phyloP scores from a whole-genome alignment of 2,113 vertebrate species.

The Pangasianodon gigas region DNA sequence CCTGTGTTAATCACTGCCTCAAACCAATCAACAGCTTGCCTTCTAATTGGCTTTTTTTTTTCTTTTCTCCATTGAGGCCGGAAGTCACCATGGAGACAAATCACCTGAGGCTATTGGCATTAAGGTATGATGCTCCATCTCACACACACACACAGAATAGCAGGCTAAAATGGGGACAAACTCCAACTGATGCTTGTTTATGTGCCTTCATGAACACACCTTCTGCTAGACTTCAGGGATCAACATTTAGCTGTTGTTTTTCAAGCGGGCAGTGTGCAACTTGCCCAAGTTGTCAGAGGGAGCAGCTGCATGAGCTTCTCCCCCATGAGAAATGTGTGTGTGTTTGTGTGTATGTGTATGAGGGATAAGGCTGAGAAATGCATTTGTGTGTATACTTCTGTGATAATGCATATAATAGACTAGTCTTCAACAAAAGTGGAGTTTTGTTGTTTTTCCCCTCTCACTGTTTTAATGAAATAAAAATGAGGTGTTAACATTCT shows the following conservation, averaged over 20 bases:
- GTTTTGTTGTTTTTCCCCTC: not conserved
- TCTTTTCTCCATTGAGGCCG: slow-evolving; percentile 59
- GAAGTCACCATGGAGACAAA: slow-evolving; percentile 79
- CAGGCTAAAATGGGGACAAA: slow-evolving; percentile 71
- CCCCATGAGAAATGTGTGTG: slow-evolving; percentile 49
- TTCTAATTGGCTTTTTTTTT: slow-evolving; percentile 88
- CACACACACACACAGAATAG: slow-evolving; percentile 56
- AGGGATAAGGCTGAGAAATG: not conserved
- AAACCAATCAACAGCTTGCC: slow-evolving; percentile 89
- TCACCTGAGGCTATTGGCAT: slow-evolving; percentile 82
- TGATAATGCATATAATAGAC: not conserved
- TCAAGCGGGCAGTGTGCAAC: slow-evolving; percentile 46
- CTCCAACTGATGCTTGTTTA: slow-evolving; percentile 66
- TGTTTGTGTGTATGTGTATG: slow-evolving; percentile 15
- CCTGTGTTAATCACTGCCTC: slow-evolving; percentile 91
- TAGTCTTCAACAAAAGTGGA: not conserved
- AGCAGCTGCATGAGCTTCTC: slow-evolving; percentile 50
- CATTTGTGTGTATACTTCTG: slow-evolving; percentile 16
- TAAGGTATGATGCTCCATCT: slow-evolving; percentile 72
- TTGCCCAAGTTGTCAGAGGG: slow-evolving; percentile 42
- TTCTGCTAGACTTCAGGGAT: slow-evolving; percentile 60
- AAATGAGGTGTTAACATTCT: not conserved
- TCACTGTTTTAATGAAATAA: not conserved
- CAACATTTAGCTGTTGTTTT: slow-evolving; percentile 56
- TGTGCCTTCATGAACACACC: slow-evolving; percentile 59